Conservation (phyloP, 2,797 vertebrate species). For the Loriculus beryllinus region DNA sequence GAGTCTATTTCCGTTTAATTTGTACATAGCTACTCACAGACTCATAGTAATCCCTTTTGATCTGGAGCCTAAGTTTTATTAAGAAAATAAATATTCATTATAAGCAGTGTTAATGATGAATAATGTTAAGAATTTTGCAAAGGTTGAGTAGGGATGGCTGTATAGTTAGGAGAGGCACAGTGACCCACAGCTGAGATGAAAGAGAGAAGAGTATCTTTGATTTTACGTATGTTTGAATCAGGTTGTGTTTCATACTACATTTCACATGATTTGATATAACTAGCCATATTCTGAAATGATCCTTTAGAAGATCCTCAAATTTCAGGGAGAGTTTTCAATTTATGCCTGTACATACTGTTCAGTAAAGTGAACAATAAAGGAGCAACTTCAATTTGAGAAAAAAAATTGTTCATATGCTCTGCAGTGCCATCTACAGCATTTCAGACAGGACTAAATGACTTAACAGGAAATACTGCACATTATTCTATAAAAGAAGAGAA, state of each 20-base stretch:
- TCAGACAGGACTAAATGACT: background rate
- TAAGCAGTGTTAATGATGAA: background rate
- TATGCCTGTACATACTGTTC: background rate
- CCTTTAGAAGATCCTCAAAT: background rate
- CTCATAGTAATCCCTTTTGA: background rate
- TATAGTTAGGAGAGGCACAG: background rate
- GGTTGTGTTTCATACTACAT: background rate
- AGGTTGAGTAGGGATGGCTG: background rate
- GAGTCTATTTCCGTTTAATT: background rate
- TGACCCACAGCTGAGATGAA: background rate
- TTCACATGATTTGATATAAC: background rate
- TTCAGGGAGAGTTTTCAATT: background rate
- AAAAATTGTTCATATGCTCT: background rate
- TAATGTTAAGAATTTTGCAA: background rate
- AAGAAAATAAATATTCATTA: background rate
- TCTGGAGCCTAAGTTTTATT: background rate
- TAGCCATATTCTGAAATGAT: background rate
- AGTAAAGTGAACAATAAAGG: background rate
- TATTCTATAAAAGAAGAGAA: background rate
- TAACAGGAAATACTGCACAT: background rate
- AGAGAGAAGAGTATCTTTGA: background rate
- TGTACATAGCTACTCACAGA: background rate
- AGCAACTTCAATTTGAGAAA: background rate
- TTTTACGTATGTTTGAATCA: background rate
- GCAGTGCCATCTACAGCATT: constrained; percentile 31